A percentile compares a stretch with the other conserved stretches of the same genome.
Evolutionary conservation across 2,797 vertebrate species (phyloP).

Genomic region (Cephalopachus bancanus): DNA sequence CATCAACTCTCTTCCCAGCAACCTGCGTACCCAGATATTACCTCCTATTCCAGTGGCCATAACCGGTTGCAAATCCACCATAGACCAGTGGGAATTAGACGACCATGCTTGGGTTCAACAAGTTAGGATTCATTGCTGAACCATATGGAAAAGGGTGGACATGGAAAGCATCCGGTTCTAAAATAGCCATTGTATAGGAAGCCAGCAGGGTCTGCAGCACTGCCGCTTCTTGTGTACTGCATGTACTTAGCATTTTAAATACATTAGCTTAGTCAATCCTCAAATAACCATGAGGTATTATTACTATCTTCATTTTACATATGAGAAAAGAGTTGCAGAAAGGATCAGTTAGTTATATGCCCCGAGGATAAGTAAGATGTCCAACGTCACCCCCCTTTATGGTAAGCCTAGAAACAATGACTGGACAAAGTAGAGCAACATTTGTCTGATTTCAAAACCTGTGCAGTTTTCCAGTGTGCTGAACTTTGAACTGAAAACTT

Average conservation of each 20-base stretch:
- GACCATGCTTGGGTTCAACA: neutral
- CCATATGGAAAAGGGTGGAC: neutral
- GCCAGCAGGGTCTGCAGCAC: neutral
- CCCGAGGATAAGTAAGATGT: neutral
- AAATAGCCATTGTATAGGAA: neutral
- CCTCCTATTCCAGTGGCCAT: neutral
- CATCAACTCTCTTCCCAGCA: neutral
- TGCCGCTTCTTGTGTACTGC: neutral
- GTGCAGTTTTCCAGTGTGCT: neutral
- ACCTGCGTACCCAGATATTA: neutral
- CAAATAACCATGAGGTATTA: neutral
- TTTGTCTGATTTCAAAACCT: neutral
- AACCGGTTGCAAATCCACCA: neutral
- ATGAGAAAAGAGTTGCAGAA: neutral
- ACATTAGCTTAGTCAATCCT: neutral
- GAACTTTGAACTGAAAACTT: neutral
- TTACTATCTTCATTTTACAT: neutral
- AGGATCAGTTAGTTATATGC: neutral
- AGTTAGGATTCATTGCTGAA: neutral
- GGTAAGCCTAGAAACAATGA: neutral
- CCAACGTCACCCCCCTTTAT: neutral
- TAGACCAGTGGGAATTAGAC: neutral
- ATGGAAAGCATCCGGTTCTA: neutral
- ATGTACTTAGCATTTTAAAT: neutral
- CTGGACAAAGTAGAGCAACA: neutral